A percentile compares a stretch with the other conserved stretches of the same genome.
Conservation (phyloP, 1,140 invertebrate genomes). For the Mactra quadrangularis region DNA sequence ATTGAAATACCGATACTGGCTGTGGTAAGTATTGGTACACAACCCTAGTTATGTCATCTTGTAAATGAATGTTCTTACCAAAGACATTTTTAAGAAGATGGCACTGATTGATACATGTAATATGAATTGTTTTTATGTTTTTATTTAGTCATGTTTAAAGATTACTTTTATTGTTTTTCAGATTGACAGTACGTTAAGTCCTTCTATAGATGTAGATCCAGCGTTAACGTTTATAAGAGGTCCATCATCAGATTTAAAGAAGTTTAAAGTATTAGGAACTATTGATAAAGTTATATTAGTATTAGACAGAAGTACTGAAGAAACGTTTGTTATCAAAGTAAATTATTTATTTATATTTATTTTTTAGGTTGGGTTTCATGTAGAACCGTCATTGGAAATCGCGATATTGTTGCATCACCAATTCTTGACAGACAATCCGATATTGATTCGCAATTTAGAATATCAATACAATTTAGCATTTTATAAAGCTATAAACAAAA, state of each 20-base stretch:
- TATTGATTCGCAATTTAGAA: no score
- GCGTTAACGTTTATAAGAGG: constrained; percentile 84
- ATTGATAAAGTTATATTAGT: constrained; percentile 88
- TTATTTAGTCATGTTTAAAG: no score
- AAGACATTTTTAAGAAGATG: constrained; percentile 86
- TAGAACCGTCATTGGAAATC: no score
- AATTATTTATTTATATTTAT: constrained; percentile 5
- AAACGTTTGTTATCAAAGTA: constrained; percentile 89
- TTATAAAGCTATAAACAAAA: no score
- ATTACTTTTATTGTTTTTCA: no score
- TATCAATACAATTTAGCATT: no score
- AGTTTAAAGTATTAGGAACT: constrained; percentile 88
- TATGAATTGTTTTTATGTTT: constrained; percentile 86
- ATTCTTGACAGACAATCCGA: no score
- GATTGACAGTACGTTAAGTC: constrained; percentile 76
- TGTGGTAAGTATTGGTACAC: constrained; percentile 85
- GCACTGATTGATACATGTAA: constrained; percentile 87
- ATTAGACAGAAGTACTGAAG: constrained; percentile 85
- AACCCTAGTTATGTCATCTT: constrained; percentile 86
- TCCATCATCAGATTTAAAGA: constrained; percentile 86
- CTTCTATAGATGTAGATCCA: constrained; percentile 78
- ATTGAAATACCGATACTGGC: no score
- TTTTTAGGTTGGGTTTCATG: neutral
- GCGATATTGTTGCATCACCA: no score
- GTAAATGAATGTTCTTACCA: constrained; percentile 88